Conservation (phyloP, 2,888 invertebrate species). For the Empis stercorea region DNA sequence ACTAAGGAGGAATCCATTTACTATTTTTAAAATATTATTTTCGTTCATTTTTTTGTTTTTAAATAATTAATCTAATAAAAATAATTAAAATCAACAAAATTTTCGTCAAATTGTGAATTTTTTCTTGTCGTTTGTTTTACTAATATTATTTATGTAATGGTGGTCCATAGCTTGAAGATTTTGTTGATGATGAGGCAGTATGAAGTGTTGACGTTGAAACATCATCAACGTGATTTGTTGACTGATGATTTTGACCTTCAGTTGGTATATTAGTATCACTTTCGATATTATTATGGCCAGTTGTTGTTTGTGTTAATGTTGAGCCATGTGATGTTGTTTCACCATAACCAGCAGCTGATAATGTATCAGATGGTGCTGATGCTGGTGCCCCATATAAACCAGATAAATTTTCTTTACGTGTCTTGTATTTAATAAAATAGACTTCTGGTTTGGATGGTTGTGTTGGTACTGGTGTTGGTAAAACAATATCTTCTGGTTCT, state of each 20-base stretch:
- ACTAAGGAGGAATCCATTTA: too few species aligned
- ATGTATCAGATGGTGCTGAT: not conserved
- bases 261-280: not conserved
- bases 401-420: conserved; percentile 9
- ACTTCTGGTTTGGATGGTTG: conserved; percentile 79
- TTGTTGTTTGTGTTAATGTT: not conserved
- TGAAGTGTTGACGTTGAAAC: not conserved
- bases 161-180: not conserved
- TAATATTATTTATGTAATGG: not conserved
- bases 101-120: too few species aligned
- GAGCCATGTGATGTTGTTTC: not conserved
- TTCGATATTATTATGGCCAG: not conserved
- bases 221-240: too few species aligned
- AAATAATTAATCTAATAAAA: too few species aligned
- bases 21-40: too few species aligned
- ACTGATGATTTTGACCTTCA: not conserved
- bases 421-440: conserved; percentile 55
- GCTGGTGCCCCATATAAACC: not conserved
- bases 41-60: too few species aligned
- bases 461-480: conserved; percentile 63
- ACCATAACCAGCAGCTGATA: not conserved
- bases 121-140: too few species aligned
- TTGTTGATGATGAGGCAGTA: not conserved
- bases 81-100: too few species aligned
- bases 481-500: conserved; percentile 61